Percentiles rank a stretch among this genome's conserved stretches.
phyloP scores from a whole-genome alignment of 2,113 vertebrate genomes.

The Nymphicus hollandicus region DNA sequence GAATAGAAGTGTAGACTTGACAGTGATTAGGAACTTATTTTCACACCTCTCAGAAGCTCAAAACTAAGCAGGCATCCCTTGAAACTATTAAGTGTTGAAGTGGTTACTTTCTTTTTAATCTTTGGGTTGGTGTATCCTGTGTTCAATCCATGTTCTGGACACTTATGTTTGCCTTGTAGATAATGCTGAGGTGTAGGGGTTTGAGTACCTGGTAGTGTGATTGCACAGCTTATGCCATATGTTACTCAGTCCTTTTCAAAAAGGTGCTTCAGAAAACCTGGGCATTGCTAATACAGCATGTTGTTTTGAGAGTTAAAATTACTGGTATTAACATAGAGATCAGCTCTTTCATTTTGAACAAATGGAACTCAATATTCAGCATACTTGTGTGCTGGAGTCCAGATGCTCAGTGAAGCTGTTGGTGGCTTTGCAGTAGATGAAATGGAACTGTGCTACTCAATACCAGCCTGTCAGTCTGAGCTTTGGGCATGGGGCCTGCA shows the following conservation, averaged over 20 bases:
- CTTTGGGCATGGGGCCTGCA: accelerated
- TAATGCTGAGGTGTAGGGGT: neutral
- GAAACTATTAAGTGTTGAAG: neutral
- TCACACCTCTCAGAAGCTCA: neutral
- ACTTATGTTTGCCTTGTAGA: accelerated
- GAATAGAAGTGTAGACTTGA: neutral
- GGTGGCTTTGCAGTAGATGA: neutral
- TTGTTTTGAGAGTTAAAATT: neutral
- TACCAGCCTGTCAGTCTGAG: neutral
- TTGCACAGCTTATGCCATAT: neutral
- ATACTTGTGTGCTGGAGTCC: accelerated
- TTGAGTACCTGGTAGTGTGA: neutral
- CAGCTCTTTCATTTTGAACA: neutral
- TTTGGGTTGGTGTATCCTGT: neutral
- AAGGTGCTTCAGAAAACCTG: neutral
- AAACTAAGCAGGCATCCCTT: neutral
- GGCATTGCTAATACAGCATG: accelerated
- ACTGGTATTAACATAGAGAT: accelerated
- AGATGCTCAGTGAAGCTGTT: neutral
- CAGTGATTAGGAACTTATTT: neutral
- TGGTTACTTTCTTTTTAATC: neutral
- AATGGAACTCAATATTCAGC: neutral
- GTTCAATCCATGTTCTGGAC: neutral
- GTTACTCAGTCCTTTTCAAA: neutral
- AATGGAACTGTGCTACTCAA: neutral